Percentiles rank a stretch among this genome's conserved stretches.
phyloP scores from a whole-genome alignment of 2,888 invertebrate genomes.

The Lomographa bimaculata region DNA sequence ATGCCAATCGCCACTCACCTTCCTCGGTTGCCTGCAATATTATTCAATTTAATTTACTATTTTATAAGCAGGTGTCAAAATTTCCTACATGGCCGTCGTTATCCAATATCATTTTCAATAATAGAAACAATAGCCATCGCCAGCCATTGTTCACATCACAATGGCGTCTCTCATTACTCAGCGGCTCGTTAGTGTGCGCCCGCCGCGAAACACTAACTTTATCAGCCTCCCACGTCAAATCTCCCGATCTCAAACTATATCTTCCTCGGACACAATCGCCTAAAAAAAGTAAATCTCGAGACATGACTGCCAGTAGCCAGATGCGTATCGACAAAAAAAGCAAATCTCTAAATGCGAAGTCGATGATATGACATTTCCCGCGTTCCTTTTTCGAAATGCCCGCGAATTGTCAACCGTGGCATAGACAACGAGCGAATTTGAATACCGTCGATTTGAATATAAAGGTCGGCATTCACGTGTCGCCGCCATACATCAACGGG shows the following conservation, averaged over 20 bases:
- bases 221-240: conserved; percentile 77
- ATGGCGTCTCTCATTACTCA: conserved; percentile 80
- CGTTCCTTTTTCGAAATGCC: conserved; percentile 76
- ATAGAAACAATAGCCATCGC: conserved; percentile 73
- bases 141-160: conserved; percentile 77
- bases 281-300: conserved; percentile 60
- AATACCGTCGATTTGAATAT: conserved; percentile 80
- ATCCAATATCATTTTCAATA: conserved; percentile 68
- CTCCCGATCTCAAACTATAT: conserved; percentile 75
- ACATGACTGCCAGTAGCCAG: conserved; percentile 69
- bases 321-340: conserved; percentile 78
- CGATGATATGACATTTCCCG: conserved; percentile 75
- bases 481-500: conserved; percentile 76
- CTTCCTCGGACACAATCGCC: conserved; percentile 72
- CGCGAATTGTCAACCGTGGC: conserved; percentile 77
- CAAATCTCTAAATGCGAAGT: conserved; percentile 48
- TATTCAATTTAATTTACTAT: conserved; percentile 34
- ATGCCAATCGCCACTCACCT: too few relatives aligned
- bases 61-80: conserved; percentile 42
- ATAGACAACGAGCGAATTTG: conserved; percentile 78
- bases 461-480: conserved; percentile 78
- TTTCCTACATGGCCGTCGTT: conserved; percentile 36
- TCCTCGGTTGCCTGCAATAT: too few relatives aligned
- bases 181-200: conserved; percentile 75
- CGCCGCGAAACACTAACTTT: conserved; percentile 78